Evolutionary conservation across 1,140 invertebrate genomes (phyloP).

Genomic region (Panagrolaimus sp.): DNA sequence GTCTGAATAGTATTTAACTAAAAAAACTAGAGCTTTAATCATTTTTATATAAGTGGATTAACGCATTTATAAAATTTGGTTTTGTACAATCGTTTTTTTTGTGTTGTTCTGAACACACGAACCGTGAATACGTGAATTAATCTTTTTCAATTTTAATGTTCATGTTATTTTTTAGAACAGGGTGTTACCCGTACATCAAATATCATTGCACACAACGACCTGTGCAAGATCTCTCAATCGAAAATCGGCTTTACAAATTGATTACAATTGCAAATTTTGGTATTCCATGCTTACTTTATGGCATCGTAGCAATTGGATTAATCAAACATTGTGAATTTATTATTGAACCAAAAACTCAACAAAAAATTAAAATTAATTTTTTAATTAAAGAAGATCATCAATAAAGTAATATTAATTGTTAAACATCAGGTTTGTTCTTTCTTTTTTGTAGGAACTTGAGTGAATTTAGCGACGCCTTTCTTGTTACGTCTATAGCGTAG

Average conservation of each 20-base stretch:
- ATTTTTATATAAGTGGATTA: too few relatives aligned
- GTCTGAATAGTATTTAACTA: too few relatives aligned
- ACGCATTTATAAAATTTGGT: too few relatives aligned
- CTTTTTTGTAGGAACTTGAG: neutral
- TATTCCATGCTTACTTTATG: conserved; percentile 84
- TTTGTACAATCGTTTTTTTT: too few relatives aligned
- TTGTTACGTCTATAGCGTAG: neutral
- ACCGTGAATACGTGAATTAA: too few relatives aligned
- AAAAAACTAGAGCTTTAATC: too few relatives aligned
- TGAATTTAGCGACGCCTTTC: neutral
- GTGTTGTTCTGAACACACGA: too few relatives aligned
- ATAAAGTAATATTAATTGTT: neutral
- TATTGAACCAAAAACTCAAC: neutral
- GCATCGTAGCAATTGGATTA: conserved; percentile 73
- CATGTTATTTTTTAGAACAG: conserved; percentile 65
- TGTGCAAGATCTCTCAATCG: conserved; percentile 69
- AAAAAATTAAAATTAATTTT: conserved; percentile 34
- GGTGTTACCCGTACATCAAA: conserved; percentile 90
- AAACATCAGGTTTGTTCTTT: too few relatives aligned
- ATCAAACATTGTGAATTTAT: conserved; percentile 69
- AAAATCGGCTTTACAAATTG: conserved; percentile 76
- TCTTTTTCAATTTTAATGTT: too few relatives aligned
- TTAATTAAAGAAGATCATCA: conserved; percentile 39
- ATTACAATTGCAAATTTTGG: conserved; percentile 87
- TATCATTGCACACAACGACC: conserved; percentile 82